Evolutionary conservation across 2,888 invertebrate genomes (phyloP).

Genomic region (Marasmarcha lunaedactyla): DNA sequence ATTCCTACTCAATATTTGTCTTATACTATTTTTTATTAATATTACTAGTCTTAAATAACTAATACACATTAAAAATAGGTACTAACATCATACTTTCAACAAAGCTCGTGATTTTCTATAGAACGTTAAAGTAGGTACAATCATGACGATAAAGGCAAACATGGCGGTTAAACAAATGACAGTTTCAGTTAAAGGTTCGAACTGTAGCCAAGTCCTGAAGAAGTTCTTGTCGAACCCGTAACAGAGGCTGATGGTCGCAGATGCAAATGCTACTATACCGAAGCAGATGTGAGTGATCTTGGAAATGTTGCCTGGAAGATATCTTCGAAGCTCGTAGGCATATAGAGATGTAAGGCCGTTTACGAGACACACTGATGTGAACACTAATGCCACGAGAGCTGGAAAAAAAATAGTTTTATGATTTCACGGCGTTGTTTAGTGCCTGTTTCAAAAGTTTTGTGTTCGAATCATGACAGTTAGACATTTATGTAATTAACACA

Average conservation of each 20-base stretch:
- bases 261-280: constrained; percentile 29
- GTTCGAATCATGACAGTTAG: background rate
- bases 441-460: no score
- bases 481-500: no score
- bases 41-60: no score
- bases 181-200: constrained; percentile 10
- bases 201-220: constrained; percentile 31
- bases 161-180: constrained; percentile 26
- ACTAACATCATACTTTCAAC: no score
- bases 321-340: constrained; percentile 24
- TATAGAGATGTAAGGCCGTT: constrained; percentile 30
- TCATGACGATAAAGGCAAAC: constrained; percentile 29
- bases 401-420: constrained; percentile 14
- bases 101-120: constrained; percentile 18
- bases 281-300: constrained; percentile 33
- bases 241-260: constrained; percentile 30
- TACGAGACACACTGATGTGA: constrained; percentile 25
- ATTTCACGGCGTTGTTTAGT: no score
- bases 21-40: no score
- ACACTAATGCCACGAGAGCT: constrained; percentile 33
- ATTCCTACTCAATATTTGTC: no score
- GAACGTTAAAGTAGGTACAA: constrained; percentile 32
- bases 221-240: constrained; percentile 31
- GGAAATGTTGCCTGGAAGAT: constrained; percentile 22
- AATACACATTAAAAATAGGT: no score